Evolutionary conservation across 2,113 vertebrate species (phyloP).

Genomic region (Corythaeola cristata): DNA sequence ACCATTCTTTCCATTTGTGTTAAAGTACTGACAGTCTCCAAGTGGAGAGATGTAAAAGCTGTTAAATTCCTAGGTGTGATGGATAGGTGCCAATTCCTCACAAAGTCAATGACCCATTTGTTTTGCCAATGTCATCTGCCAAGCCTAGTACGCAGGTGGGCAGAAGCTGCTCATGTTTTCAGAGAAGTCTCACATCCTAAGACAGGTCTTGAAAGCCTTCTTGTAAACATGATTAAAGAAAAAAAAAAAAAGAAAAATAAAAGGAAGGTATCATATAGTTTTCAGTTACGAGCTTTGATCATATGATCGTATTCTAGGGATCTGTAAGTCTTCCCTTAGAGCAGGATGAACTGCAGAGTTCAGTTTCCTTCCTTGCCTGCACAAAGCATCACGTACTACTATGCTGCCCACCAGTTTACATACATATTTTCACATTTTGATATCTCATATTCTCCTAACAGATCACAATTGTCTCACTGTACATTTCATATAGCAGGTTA

Average conservation of each 20-base stretch:
- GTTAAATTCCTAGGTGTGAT: background rate
- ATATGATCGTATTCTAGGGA: background rate
- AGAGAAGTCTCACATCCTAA: background rate
- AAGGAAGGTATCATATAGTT: background rate
- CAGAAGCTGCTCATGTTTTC: background rate
- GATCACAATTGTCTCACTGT: background rate
- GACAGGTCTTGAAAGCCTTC: background rate
- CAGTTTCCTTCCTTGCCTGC: background rate
- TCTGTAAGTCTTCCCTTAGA: background rate
- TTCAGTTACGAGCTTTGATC: background rate
- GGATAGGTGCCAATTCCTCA: background rate
- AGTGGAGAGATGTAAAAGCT: background rate
- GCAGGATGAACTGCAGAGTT: background rate
- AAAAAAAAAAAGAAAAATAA: background rate
- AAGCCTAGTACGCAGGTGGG: background rate
- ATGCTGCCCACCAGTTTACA: background rate
- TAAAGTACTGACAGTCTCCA: background rate
- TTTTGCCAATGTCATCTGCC: background rate
- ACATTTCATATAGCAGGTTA: background rate
- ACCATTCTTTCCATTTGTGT: fast-evolving
- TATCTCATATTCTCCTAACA: background rate
- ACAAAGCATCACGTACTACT: background rate
- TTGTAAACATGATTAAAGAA: background rate
- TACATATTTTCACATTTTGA: background rate
- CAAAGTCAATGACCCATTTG: background rate